Base-by-base conservation (phyloP, 2,113 vertebrate genomes). In the Laticauda colubrina region DNA sequence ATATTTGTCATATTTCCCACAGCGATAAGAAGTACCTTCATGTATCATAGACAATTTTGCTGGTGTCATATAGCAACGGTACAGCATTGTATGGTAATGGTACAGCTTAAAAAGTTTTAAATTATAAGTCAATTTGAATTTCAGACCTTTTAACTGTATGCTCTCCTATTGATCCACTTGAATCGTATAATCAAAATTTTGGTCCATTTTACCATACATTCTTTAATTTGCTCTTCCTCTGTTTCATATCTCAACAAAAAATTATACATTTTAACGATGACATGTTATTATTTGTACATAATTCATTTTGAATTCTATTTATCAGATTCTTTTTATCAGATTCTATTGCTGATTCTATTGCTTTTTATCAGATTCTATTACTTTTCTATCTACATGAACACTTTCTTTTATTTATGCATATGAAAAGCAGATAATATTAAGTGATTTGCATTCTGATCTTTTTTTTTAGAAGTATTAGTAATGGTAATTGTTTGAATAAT, bases 401-500 rank as follows among this genome's bases (percentile, higher is more conserved):
- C 34, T 43, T 75, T 10, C 18, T 81, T 7, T 81, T 81, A 81
- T 43, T 43, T 43, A 43, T 43, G 34, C 34, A 43, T 43, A 81
- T 21, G 34, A 81, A 20, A 81, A 21, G 7, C 75, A 81, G 75
- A 81, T 18, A 43, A 81, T 81, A 43, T 69, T 64, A 21, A 21
- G 48, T 34, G 18, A 75, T n/a, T n/a, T 56, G 29, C 29, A 26
- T 54, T 23, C 24, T 39, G 18, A 29, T 89, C 54, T 55, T 88
- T 61, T 61, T n/a, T 89, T 89, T 59, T 57, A 48, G 24, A 87
- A 18, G 23, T n/a, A 9, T 21, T n/a, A 29, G 1, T 94, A 92
- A 94, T 91, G 18, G 54, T 85, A 91, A 54, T 53, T 90, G 10
- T 92, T 91, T 15, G 94, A 94, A 64, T n/a, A 89, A 91, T 81